These are phyloP conservation scores for Drosophila pseudotalamancana DNA, from an alignment of 2,888 invertebrate species.

Conservation along the genomic window DNA sequence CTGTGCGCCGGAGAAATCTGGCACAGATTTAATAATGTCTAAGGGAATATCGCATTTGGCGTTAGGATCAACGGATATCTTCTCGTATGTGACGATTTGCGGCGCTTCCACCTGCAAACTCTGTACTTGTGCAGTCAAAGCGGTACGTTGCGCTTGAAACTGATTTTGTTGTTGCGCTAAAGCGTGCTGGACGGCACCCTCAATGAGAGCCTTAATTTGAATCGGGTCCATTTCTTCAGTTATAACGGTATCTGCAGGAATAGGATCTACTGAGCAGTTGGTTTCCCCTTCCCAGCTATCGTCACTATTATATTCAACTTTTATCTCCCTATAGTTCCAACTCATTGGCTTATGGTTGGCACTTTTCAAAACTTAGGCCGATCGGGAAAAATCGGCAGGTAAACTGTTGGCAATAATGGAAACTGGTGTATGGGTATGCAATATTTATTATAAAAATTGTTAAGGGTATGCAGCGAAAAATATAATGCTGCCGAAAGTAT, in stretches of 20 bases:
- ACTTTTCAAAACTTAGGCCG: constrained; percentile 5
- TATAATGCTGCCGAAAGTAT: neutral
- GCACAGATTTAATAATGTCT: constrained; percentile 16
- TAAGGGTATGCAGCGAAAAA: neutral
- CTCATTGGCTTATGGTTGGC: constrained; percentile 5
- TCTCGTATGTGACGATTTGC: constrained; percentile 13
- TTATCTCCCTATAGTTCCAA: constrained; percentile 5
- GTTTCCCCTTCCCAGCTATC: neutral
- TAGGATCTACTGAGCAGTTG: constrained; percentile 6
- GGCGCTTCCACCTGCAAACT: constrained; percentile 16
- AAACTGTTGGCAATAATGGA: constrained; percentile 3
- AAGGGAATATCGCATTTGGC: constrained; percentile 13
- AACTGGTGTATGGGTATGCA: constrained; percentile 1
- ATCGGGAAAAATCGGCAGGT: constrained; percentile 3
- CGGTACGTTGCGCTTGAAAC: constrained; percentile 9
- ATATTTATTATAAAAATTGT: neutral
- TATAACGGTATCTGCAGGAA: constrained; percentile 2
- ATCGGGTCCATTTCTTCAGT: constrained; percentile 3
- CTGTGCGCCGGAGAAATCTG: constrained; percentile 10
- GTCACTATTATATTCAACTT: neutral
- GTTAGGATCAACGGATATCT: constrained; percentile 4
- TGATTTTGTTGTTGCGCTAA: constrained; percentile 8
- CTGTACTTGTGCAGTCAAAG: constrained; percentile 5
- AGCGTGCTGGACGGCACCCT: constrained; percentile 7
- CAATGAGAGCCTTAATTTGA: constrained; percentile 6